A percentile compares a stretch with the other conserved stretches of the same genome.
Evolutionary conservation across 2,888 invertebrate species (phyloP).

Genomic region (Smittia aterrima): DNA sequence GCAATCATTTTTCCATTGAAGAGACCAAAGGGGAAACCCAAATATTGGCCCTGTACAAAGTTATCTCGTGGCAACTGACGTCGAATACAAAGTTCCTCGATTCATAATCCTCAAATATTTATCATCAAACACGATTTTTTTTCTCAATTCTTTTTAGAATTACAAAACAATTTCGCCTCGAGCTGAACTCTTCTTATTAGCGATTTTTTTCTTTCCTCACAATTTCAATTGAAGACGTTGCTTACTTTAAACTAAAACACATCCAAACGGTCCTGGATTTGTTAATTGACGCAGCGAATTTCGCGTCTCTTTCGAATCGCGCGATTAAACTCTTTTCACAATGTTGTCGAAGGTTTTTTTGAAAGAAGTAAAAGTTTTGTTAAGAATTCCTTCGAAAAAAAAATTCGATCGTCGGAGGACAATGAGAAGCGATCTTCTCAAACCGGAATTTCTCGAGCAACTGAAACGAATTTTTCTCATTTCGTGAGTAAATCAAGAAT

Average conservation of each 20-base stretch:
- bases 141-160: not conserved
- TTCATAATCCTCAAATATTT: not conserved
- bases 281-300: constrained; percentile 27
- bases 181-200: constrained; percentile 10
- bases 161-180: not conserved
- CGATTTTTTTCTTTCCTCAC: not conserved
- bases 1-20: too few relatives aligned
- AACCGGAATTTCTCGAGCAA: constrained; percentile 34
- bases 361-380: too few relatives aligned
- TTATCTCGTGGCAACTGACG: too few relatives aligned
- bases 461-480: not conserved
- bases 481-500: not conserved
- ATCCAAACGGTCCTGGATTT: not conserved
- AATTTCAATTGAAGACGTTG: constrained; percentile 17
- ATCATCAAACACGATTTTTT: not conserved
- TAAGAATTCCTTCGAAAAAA: not conserved
- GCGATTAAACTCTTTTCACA: too few relatives aligned
- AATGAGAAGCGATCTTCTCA: constrained; percentile 3
- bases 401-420: not conserved
- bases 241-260: constrained; percentile 13
- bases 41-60: too few relatives aligned
- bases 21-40: too few relatives aligned
- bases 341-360: too few relatives aligned
- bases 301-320: not conserved
- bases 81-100: too few relatives aligned